A percentile compares a stretch with the other conserved stretches of the same genome.
phyloP scores from a whole-genome alignment of 2,113 vertebrate species.

The Elephas maximus region DNA sequence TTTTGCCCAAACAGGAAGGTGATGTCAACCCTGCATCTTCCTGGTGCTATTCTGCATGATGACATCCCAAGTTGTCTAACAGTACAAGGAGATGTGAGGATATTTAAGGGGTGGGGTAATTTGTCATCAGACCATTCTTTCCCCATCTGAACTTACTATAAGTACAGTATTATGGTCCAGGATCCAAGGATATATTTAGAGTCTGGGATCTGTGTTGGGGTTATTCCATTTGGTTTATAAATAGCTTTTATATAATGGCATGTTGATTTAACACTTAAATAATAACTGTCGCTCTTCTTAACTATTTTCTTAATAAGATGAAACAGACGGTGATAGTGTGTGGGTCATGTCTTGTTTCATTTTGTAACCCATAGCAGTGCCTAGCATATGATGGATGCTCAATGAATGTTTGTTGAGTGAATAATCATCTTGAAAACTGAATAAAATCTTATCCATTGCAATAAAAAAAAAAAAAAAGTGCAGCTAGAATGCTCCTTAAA shows the following conservation, averaged over 20 bases:
- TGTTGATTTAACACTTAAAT: neutral
- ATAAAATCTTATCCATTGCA: neutral
- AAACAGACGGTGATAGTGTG: neutral
- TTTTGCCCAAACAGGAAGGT: neutral
- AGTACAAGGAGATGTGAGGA: neutral
- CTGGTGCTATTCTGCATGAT: neutral
- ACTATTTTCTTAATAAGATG: neutral
- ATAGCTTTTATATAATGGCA: neutral
- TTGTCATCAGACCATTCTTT: neutral
- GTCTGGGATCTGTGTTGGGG: neutral
- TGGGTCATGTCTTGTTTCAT: neutral
- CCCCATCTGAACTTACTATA: neutral
- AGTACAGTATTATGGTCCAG: neutral
- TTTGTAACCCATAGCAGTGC: neutral
- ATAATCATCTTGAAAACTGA: neutral
- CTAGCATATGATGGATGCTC: neutral
- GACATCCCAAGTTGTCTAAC: neutral
- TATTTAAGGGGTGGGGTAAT: neutral
- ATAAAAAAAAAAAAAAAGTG: too few species aligned
- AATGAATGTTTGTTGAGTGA: neutral
- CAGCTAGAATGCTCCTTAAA: too few species aligned
- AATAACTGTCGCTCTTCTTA: neutral
- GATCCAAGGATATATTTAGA: neutral
- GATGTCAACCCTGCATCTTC: neutral
- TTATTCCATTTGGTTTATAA: neutral